phyloP scores from a whole-genome alignment of 2,113 vertebrate genomes.

The Ceratotherium simum region DNA sequence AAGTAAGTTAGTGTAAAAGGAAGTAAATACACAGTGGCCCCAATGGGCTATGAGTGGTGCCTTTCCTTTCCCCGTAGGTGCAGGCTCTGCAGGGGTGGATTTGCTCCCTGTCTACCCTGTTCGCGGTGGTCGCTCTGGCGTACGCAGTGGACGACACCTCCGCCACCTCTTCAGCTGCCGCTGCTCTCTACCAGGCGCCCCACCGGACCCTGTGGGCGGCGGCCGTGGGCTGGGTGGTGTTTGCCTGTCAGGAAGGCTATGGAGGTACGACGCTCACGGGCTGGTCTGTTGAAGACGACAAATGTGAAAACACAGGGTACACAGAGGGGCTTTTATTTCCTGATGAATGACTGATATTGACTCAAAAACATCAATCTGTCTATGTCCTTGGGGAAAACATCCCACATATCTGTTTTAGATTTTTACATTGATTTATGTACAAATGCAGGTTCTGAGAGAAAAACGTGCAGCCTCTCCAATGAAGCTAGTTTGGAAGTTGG shows the following conservation, averaged over 20 bases:
- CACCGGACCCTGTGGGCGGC: constrained; percentile 90
- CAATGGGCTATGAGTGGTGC: fast-evolving
- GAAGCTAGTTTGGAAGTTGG: neutral
- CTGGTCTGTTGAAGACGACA: neutral
- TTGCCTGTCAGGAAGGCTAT: constrained; percentile 91
- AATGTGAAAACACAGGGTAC: neutral
- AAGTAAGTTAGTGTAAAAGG: fast-evolving
- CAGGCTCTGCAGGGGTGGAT: constrained; percentile 89
- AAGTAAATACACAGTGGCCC: fast-evolving
- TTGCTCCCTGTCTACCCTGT: constrained; percentile 84
- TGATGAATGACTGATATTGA: neutral
- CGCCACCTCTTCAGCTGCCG: constrained; percentile 69
- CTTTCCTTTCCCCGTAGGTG: constrained; percentile 75
- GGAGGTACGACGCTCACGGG: constrained; percentile 85
- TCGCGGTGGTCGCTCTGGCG: constrained; percentile 84
- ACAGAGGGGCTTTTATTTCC: neutral
- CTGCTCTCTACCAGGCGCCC: constrained; percentile 90
- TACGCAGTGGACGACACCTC: constrained; percentile 86
- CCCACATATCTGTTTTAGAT: neutral
- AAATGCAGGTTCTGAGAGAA: neutral
- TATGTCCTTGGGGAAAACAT: neutral
- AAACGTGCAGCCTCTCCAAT: neutral
- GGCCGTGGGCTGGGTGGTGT: constrained; percentile 90
- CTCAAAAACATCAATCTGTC: neutral
- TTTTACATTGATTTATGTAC: neutral